Base-by-base conservation (phyloP, 2,113 vertebrate species). In the Myotis davidii region DNA sequence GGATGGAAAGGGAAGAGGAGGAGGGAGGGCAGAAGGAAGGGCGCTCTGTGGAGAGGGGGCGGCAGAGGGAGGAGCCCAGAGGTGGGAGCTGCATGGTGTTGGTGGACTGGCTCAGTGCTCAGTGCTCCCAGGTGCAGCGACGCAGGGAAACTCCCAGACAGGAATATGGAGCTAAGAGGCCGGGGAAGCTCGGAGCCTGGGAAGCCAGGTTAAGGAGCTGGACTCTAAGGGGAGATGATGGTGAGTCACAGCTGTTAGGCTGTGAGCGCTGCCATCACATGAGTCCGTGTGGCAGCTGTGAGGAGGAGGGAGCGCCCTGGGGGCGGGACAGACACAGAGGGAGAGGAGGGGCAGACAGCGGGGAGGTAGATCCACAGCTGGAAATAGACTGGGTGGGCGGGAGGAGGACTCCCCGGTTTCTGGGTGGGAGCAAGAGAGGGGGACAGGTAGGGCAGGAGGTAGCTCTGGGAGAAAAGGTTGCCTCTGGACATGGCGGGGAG, bases 21-120 rank as follows among this genome's bases (percentile, higher is more conserved):
- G 32, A 4, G 17, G 39, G 21, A 70, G 17, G 54, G 67, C 50
- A 64, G 21, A 59, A 13, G 25, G 48, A 50, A 18, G 6, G 45
- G 17, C 25, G 2, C 50, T 52, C 74, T 32, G 14, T 20, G 16
- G 20, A 27, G 32, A 54, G 48, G 61, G 25, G 74, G 12, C 39
- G 6, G 61, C 45, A 1, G 45, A 18, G 61, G 32, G 56, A 65
- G 32, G 37, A 18, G 6, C 59, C 56, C 16, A 23, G 56, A 56
- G 34, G 45, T 2, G 29, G 29, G 17, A 61, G 59, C 61, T 42
- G 73, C 13, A 0, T 1, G 34, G 61, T 42, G 70, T 18, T 3
- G 45, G 27, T 17, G 54, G 73, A 17, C 11, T n/a, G 11, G 1
- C 83, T 20, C 27, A 29, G 59, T 6, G 65, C 61, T 25, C 27